Evolutionary conservation across 2,797 vertebrate species (phyloP), one percentile per base, ranked within the genome.

Genomic region (Lutjanus campechanus): DNA sequence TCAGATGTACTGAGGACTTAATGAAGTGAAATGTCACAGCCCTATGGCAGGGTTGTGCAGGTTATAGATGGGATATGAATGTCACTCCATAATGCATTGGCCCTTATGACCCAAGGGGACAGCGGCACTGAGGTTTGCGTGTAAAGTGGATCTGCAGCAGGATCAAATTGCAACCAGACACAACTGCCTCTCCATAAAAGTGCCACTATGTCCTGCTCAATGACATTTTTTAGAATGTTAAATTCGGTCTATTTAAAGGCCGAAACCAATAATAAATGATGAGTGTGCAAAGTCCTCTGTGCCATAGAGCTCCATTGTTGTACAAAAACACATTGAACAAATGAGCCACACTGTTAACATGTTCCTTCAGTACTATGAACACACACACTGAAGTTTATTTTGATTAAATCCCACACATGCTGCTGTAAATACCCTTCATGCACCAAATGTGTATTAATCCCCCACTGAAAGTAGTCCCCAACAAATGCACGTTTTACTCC

Each of bases 1-100:
- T 85, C 68, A 87, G 20, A 88, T 67, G 76, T 83, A 79, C 65
- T 20, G 36, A 72, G 60, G 67, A 78, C 81, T 76, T 89, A 88
- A 90, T 88, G 85, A 91, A 91, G 85, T 83, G 85, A 79, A 90
- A 87, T 91, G 88, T 90, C 85, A 83, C 79, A 51, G 83, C 68
- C 82, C 70, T 60, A 29, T 41, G 71, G 82, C 62, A 22, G 60
- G 82, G 71, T 72, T 36, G 61, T 43, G 64, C 63, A 69, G 85
- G 88, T 85, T 85, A 85, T 50, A 47, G 73, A 86, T 73, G 77
- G 76, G 80, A 87, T 86, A 88, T 88, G 86, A 92, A 87, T 86
- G 83, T 84, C 75, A 77, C 71, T 90, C 81, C 78, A 83, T 77
- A 88, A 87, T 90, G 80, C 76, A 82, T 46, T 0, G 41, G 59